These are phyloP conservation scores for Eupsilia transversa DNA, from an alignment of 2,888 invertebrate genomes.

Conservation along the genomic window DNA sequence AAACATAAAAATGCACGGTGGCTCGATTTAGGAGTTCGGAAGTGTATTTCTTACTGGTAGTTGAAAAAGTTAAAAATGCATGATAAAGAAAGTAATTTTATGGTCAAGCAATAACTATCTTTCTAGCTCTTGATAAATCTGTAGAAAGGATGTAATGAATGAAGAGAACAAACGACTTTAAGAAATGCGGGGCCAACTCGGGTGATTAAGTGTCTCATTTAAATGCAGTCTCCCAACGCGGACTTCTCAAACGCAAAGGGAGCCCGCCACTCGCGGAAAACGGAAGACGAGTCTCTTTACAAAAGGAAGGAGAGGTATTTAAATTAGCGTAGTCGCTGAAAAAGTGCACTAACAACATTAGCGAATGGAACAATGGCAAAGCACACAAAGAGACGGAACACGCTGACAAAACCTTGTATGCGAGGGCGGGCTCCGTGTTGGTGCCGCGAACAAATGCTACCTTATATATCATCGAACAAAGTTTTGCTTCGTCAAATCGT, in stretches of 20 bases:
- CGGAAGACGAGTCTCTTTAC: conserved; percentile 89
- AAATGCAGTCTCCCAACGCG: conserved; percentile 89
- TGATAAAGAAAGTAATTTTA: conserved; percentile 15
- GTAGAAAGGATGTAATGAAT: conserved; percentile 81
- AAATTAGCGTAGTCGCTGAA: conserved; percentile 90
- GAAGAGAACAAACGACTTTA: conserved; percentile 87
- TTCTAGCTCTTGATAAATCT: conserved; percentile 66
- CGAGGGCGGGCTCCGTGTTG: conserved; percentile 61
- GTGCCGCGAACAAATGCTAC: conserved; percentile 49
- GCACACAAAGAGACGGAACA: conserved; percentile 85
- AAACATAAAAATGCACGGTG: too few species aligned
- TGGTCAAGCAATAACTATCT: conserved; percentile 53
- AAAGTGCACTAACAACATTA: conserved; percentile 91
- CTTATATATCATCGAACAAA: conserved; percentile 63
- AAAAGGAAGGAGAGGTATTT: conserved; percentile 90
- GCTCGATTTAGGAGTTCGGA: too few species aligned
- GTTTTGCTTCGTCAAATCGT: conserved; percentile 51
- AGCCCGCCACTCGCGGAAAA: conserved; percentile 86
- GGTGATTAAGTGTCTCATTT: conserved; percentile 91
- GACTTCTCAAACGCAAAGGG: conserved; percentile 89
- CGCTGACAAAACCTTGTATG: conserved; percentile 78
- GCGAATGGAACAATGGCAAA: conserved; percentile 86
- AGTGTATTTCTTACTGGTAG: not conserved
- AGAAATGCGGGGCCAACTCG: conserved; percentile 87
- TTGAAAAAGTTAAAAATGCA: conserved; percentile 5